Percentiles rank a stretch among this genome's conserved stretches.
These are phyloP conservation scores for Xyrichtys novacula DNA, from an alignment of 2,797 vertebrate genomes.

Conservation along the genomic window DNA sequence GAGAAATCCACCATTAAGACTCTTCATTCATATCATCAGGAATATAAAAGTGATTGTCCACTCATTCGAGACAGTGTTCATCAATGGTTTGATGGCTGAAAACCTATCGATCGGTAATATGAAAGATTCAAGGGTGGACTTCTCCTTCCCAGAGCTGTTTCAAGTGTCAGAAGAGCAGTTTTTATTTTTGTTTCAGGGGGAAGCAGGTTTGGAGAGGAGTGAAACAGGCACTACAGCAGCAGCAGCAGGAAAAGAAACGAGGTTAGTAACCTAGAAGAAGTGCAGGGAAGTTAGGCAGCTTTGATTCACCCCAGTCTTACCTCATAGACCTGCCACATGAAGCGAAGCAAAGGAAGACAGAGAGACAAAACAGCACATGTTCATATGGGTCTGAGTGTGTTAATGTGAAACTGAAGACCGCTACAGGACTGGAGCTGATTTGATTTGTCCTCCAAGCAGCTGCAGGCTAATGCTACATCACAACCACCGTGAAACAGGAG, in stretches of 20 bases:
- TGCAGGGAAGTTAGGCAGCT: conserved; percentile 68
- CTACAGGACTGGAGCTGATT: conserved; percentile 8
- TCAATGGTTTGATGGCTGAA: no score
- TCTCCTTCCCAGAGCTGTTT: conserved; percentile 29
- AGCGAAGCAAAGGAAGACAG: conserved; percentile 85
- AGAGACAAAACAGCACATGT: conserved; percentile 83
- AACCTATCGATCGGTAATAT: no score
- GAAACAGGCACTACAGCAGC: conserved; percentile 33
- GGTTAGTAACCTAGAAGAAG: conserved; percentile 86
- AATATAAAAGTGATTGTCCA: no score
- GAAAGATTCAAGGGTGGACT: conserved; percentile 36
- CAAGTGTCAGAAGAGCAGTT: conserved; percentile 43
- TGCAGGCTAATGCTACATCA: conserved; percentile 40
- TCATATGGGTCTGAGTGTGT: conserved; percentile 68
- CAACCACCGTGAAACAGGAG: conserved; percentile 35
- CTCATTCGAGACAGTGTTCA: no score
- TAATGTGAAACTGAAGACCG: conserved; percentile 36
- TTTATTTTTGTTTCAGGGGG: conserved; percentile 8
- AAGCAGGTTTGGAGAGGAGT: conserved; percentile 28
- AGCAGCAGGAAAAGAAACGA: conserved; percentile 49
- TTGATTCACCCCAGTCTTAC: conserved; percentile 87
- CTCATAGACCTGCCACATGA: conserved; percentile 97
- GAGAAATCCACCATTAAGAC: conserved; percentile 49
- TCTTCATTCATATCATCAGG: no score
- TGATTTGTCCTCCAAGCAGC: conserved; percentile 33